Evolutionary conservation across 2,797 vertebrate genomes (phyloP).

Genomic region (Falco concolor): DNA sequence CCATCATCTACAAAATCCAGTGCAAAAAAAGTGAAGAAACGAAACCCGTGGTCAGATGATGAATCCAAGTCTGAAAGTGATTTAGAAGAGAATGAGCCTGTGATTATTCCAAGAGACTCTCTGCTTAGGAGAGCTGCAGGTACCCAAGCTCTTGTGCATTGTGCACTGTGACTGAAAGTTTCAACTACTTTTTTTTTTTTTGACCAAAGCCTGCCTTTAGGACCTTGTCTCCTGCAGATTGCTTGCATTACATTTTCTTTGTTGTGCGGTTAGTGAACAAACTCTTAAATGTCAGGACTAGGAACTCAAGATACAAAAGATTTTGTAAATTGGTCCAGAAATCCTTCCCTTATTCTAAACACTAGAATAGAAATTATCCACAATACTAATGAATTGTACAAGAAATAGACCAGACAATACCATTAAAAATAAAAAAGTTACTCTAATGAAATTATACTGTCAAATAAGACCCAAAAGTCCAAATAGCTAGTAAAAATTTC

Average conservation of each 20-base stretch:
- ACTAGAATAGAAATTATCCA: background rate
- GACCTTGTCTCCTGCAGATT: background rate
- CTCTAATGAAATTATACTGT: background rate
- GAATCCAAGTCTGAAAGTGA: constrained; percentile 92
- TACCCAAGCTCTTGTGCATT: constrained; percentile 54
- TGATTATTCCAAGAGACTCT: constrained; percentile 90
- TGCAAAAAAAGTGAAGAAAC: constrained; percentile 90
- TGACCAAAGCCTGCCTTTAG: background rate
- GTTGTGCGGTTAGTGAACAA: background rate
- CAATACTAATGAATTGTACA: background rate
- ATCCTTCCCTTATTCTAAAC: background rate
- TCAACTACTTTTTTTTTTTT: background rate
- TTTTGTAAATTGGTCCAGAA: background rate
- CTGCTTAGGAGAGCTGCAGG: constrained; percentile 92
- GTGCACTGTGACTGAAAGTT: background rate
- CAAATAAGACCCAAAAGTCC: background rate
- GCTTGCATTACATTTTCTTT: background rate
- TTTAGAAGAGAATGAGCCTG: constrained; percentile 84
- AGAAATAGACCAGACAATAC: background rate
- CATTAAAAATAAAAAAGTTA: background rate
- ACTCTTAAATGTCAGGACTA: background rate
- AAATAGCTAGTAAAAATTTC: background rate
- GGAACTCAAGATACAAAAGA: background rate
- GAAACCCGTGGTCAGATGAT: constrained; percentile 96
- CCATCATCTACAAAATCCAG: constrained; percentile 77